These are phyloP conservation scores for Drosophila testacea DNA, from an alignment of 2,888 invertebrate genomes.

Conservation along the genomic window DNA sequence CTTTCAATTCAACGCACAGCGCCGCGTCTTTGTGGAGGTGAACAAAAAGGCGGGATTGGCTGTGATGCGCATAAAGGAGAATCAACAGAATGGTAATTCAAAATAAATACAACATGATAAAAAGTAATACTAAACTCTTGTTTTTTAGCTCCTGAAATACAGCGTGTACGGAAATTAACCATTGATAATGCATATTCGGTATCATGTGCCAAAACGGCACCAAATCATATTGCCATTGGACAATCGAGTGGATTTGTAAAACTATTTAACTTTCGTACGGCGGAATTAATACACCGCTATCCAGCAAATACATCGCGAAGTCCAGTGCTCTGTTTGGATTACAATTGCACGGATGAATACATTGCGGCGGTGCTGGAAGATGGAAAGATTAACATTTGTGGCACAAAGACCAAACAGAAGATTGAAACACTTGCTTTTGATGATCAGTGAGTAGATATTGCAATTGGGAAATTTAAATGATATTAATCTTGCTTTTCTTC, in stretches of 20 bases:
- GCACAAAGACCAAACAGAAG: constrained; percentile 82
- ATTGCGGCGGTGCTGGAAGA: constrained; percentile 83
- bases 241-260: constrained; percentile 82
- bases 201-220: constrained; percentile 80
- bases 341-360: constrained; percentile 83
- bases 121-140: not conserved
- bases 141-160: constrained; percentile 70
- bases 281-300: constrained; percentile 79
- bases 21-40: constrained; percentile 81
- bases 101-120: not conserved
- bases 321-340: constrained; percentile 83
- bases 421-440: constrained; percentile 81
- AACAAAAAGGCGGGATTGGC: constrained; percentile 83
- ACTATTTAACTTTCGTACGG: constrained; percentile 79
- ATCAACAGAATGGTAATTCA: constrained; percentile 63
- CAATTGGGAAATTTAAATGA: not conserved
- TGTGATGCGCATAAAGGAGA: constrained; percentile 82
- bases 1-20: constrained; percentile 82
- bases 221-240: constrained; percentile 83
- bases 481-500: not conserved
- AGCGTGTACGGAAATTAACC: constrained; percentile 81
- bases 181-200: constrained; percentile 83
- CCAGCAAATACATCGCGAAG: constrained; percentile 76
- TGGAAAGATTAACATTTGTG: constrained; percentile 82
- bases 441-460: constrained; percentile 70